A percentile compares a stretch with the other conserved stretches of the same genome.
phyloP scores from a whole-genome alignment of 2,113 vertebrate genomes.

The Labeo rohita region DNA sequence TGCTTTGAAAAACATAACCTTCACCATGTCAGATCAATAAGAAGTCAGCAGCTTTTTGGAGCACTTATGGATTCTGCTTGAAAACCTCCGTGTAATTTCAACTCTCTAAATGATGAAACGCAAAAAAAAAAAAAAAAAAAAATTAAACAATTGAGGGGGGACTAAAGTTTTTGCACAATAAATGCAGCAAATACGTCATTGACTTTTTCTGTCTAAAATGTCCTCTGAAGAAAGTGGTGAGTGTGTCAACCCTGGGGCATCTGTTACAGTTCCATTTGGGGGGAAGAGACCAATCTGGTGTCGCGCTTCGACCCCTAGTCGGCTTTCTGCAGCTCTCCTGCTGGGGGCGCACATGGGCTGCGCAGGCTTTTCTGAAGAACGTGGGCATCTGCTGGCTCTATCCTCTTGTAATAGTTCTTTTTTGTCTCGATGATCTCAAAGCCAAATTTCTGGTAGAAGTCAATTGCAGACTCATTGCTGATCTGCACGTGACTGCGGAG shows the following conservation, averaged over 20 bases:
- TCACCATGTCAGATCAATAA: slow-evolving; percentile 67
- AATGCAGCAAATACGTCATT: slow-evolving; percentile 75
- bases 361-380: slow-evolving; percentile 98
- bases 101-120: slow-evolving; percentile 63
- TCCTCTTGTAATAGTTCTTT: slow-evolving; percentile 99
- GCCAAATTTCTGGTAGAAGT: slow-evolving; percentile 99
- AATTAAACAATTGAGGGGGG: slow-evolving; percentile 61
- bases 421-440: slow-evolving; percentile 99
- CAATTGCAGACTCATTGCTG: slow-evolving; percentile 98
- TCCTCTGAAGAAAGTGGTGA: slow-evolving; percentile 80
- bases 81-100: slow-evolving; percentile 65
- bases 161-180: slow-evolving; percentile 70
- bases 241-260: slow-evolving; percentile 73
- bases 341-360: slow-evolving; percentile 81
- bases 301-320: slow-evolving; percentile 70
- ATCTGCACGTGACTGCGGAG: slow-evolving; percentile 94
- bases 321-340: slow-evolving; percentile 89
- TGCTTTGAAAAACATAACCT: slow-evolving; percentile 64
- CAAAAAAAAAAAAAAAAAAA: slow-evolving; percentile 57
- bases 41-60: slow-evolving; percentile 67
- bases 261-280: slow-evolving; percentile 80
- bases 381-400: slow-evolving; percentile 97
- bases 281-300: slow-evolving; percentile 65
- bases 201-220: slow-evolving; percentile 74
- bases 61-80: slow-evolving; percentile 65